Conservation (phyloP, 2,797 vertebrate species). For the Parambassis ranga region DNA sequence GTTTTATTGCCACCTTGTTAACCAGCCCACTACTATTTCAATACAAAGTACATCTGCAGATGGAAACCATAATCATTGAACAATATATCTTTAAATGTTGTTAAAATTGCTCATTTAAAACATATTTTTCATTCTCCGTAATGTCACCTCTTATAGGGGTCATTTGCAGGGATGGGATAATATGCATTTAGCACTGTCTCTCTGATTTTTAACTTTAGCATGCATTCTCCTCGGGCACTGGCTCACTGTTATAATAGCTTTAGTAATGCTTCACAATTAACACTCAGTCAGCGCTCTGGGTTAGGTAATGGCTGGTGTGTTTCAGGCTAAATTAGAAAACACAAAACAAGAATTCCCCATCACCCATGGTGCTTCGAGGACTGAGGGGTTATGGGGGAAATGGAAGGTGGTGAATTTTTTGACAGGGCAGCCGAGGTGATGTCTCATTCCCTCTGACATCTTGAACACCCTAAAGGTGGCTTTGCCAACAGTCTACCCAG, state of each 20-base stretch:
- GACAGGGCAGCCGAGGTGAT: conserved; percentile 76
- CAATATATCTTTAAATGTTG: background rate
- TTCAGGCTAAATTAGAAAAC: conserved; percentile 72
- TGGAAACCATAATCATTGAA: background rate
- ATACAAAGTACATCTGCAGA: background rate
- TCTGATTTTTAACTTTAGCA: conserved; percentile 54
- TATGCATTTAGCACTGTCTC: conserved; percentile 53
- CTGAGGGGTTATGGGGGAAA: conserved; percentile 69
- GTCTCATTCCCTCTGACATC: conserved; percentile 80
- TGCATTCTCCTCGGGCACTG: conserved; percentile 56
- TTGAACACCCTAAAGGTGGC: conserved; percentile 78
- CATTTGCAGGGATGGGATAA: conserved; percentile 34
- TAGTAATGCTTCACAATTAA: conserved; percentile 78
- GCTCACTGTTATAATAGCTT: conserved; percentile 75
- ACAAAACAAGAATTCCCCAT: conserved; percentile 69
- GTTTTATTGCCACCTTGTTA: background rate
- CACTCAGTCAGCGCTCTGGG: conserved; percentile 68
- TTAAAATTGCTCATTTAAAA: too few relatives aligned
- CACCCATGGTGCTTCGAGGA: conserved; percentile 61
- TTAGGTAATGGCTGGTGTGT: conserved; percentile 62
- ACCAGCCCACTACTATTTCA: background rate
- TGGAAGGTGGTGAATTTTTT: conserved; percentile 80
- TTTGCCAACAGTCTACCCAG: conserved; percentile 75
- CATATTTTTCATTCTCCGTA: conserved; percentile 4
- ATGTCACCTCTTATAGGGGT: conserved; percentile 22